Base-by-base conservation (phyloP, 1,140 invertebrate genomes). In the Zaprionus lachaisei region DNA sequence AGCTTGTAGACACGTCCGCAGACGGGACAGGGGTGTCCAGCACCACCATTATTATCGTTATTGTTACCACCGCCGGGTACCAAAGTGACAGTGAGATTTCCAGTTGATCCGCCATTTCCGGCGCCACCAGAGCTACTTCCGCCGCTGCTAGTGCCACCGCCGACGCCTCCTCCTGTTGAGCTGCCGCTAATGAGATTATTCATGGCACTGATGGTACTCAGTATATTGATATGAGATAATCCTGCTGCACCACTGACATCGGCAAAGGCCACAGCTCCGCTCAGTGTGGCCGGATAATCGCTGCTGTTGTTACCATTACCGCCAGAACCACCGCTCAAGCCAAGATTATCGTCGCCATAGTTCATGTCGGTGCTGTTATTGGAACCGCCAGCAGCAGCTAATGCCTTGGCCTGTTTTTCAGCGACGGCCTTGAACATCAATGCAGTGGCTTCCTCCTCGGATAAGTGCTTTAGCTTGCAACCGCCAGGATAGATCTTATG, bases 1-100 rank as follows among this genome's bases (percentile, higher is more conserved):
- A 97, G 94, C 92, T 97, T 97, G 93, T 97, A 97, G 56, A 96
- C 95, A 51, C 96, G 94, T 56, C 96, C 96, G 93, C 96, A 97
- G 77, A 96, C 95, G 15, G 95, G 97, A 82, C 96, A 95, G 92
- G 97, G 96, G 72, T 95, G 95, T 82, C 94, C 94, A 80, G 85
- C 92, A 89, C 89, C 87, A 61, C 93, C 93, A 72, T 82, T 57
- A 57, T 81, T 72, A 49, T 65, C 76, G 12, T 75, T 77, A 65
- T 67, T 73, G 34, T 62, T 74, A 55, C 63, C 56, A 22, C 26
- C 49, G 62, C 70, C 38, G n/a, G 61, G 9, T 28, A 49, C 61
- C 66, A 91, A 83, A 55, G 83, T 60, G 24, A 69, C 58, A 34
- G 49, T 70, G 0, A 71, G 51, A 34, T 65, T 51, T 17, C 47